A percentile compares a stretch with the other conserved stretches of the same genome.
These are phyloP conservation scores for Gila robusta DNA, from an alignment of 2,797 vertebrate species.

Conservation along the genomic window DNA sequence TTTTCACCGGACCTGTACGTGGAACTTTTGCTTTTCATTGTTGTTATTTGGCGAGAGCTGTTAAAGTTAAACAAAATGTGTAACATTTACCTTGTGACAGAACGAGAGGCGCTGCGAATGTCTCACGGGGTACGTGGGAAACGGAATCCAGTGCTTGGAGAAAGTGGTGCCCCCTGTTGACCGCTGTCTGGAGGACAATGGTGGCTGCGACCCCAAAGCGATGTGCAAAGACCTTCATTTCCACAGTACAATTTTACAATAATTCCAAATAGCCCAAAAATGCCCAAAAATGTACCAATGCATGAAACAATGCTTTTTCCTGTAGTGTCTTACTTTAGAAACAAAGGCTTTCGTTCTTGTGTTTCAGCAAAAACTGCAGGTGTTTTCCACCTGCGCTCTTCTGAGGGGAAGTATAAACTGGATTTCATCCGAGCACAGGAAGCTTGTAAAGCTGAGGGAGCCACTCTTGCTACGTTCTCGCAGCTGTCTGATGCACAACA, in stretches of 20 bases:
- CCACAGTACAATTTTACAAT: slow-evolving; percentile 73
- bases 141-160: slow-evolving; percentile 91
- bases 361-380: slow-evolving; percentile 88
- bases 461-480: slow-evolving; percentile 81
- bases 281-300: background rate
- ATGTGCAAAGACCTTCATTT: slow-evolving; percentile 91
- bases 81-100: slow-evolving; percentile 69
- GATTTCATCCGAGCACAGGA: slow-evolving; percentile 84
- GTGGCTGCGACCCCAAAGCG: slow-evolving; percentile 85
- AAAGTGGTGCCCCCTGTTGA: slow-evolving; percentile 83
- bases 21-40: background rate
- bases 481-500: slow-evolving; percentile 93
- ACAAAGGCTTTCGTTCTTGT: background rate
- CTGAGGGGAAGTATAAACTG: slow-evolving; percentile 84
- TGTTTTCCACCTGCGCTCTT: slow-evolving; percentile 89
- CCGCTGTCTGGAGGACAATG: slow-evolving; percentile 87
- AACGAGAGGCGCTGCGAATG: slow-evolving; percentile 88
- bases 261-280: background rate
- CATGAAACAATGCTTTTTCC: background rate
- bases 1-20: slow-evolving; percentile 90
- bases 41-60: background rate
- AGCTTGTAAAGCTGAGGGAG: slow-evolving; percentile 84
- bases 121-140: slow-evolving; percentile 85
- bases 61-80: background rate
- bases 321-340: background rate